Conservation (phyloP, 1,140 invertebrate species). For the Atta colombica region DNA sequence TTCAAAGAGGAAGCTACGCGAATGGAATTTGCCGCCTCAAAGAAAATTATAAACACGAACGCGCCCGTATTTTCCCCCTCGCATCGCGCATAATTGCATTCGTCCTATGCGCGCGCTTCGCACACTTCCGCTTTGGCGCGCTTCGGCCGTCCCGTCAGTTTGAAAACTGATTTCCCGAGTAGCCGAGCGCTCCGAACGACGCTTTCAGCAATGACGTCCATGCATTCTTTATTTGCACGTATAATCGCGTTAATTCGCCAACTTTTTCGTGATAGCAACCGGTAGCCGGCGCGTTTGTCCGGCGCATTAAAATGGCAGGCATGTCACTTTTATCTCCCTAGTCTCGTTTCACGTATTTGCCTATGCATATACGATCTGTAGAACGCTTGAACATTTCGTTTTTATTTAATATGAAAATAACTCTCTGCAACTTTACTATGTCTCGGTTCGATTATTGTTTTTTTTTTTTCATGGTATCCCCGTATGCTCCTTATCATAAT, state of each 20-base stretch:
- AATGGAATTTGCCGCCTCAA: conserved; percentile 65
- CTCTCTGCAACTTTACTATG: not conserved
- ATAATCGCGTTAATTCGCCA: conserved; percentile 32
- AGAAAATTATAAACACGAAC: conserved; percentile 68
- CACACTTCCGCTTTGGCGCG: conserved; percentile 50
- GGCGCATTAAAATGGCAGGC: conserved; percentile 29
- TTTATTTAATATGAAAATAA: conserved; percentile 22
- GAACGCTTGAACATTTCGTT: not conserved
- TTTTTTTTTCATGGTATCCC: conserved; percentile 14
- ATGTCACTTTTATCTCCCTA: conserved; percentile 3
- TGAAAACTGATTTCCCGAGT: conserved; percentile 46
- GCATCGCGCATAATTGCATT: conserved; percentile 52
- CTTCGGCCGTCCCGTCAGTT: not conserved
- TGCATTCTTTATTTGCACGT: conserved; percentile 44
- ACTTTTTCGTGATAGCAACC: conserved; percentile 35
- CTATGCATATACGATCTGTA: not conserved
- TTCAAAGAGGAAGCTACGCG: conserved; percentile 57
- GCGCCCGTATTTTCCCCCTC: not conserved
- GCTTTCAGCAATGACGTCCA: conserved; percentile 19
- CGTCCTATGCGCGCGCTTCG: conserved; percentile 26
- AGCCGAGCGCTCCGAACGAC: conserved; percentile 6
- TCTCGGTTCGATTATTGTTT: not conserved
- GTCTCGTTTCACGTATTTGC: not conserved
- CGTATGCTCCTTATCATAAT: not conserved
- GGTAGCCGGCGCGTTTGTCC: not conserved